Percentiles rank a stretch among this genome's conserved stretches.
These are phyloP conservation scores for Myotis yumanensis DNA, from an alignment of 2,113 vertebrate genomes.

Conservation along the genomic window DNA sequence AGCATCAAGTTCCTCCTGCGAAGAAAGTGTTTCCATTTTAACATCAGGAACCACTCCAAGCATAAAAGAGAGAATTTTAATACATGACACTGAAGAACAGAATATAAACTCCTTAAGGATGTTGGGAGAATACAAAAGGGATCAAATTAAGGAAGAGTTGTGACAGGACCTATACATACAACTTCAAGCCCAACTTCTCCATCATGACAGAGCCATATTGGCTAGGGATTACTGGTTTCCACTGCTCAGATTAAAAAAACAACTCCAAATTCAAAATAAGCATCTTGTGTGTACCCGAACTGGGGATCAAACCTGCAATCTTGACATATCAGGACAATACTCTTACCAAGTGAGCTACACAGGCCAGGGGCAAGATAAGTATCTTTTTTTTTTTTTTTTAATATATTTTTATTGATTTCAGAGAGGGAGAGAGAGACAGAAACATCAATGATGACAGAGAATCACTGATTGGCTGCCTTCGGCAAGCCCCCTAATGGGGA, in stretches of 20 bases:
- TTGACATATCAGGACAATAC: no score
- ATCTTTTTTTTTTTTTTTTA: background rate
- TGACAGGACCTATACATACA: background rate
- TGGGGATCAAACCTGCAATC: background rate
- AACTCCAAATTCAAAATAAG: background rate
- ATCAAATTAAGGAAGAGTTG: background rate
- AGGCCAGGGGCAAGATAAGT: background rate
- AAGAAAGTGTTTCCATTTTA: background rate
- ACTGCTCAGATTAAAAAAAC: background rate
- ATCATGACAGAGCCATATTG: background rate
- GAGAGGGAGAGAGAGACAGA: no score
- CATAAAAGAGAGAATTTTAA: slow-evolving; percentile 31
- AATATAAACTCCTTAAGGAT: background rate
- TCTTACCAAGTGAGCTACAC: no score
- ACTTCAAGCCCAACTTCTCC: background rate
- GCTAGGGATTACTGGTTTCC: background rate
- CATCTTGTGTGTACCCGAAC: background rate
- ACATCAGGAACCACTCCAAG: background rate
- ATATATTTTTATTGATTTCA: no score
- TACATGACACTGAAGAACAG: background rate
- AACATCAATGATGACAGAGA: no score
- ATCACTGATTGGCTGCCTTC: no score
- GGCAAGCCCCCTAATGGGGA: no score
- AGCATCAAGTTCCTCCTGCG: background rate
- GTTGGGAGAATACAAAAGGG: background rate